Evolutionary conservation across 2,888 invertebrate species (phyloP), one percentile per base, ranked within the genome.

Genomic region (Drosophila sordidula): DNA sequence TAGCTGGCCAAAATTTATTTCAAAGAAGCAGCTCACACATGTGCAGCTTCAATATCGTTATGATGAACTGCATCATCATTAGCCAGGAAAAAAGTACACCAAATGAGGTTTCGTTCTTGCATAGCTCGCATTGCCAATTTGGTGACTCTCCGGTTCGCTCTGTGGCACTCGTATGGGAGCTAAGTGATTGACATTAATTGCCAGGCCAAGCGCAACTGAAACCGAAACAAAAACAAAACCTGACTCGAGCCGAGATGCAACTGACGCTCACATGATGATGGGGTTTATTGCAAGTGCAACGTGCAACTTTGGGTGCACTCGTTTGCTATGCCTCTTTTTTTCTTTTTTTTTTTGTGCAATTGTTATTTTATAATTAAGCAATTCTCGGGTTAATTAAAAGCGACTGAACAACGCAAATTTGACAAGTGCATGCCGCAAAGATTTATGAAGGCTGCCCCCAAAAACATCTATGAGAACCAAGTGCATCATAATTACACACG

Each of bases 111-210:
- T 14, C 16, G 47, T 47, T 39, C 47, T 62, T 34, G 66, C 47
- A 56, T 56, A 32, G 69, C 78, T 61, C 46, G 51, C 64, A 50
- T 52, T 46, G 61, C 78, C 64, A 56, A 75, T 70, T 58, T 47
- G 42, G 29, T 11, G 42, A 26, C 36, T 41, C 39, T 22, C 6
- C 32, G 49, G 51, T 26, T 34, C 26, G 29, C 25, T 47, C 42
- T 47, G 18, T 18, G 29, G 12, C 32, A 32, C 47, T 59, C 58
- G 51, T 45, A 46, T 80, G 71, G 65, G 16, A 55, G 50, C 70
- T 68, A 63, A 54, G 65, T 85, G 87, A 84, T 84, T 84, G 87
- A 87, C 87, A 87, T 85, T 85, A 85, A 85, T 85, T 84, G 84
- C 76, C 82, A 76, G 68, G 50, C 66, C 70, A 66, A 74, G 58